Base-by-base conservation (phyloP, 1,140 invertebrate genomes). In the Bombus consobrinus region DNA sequence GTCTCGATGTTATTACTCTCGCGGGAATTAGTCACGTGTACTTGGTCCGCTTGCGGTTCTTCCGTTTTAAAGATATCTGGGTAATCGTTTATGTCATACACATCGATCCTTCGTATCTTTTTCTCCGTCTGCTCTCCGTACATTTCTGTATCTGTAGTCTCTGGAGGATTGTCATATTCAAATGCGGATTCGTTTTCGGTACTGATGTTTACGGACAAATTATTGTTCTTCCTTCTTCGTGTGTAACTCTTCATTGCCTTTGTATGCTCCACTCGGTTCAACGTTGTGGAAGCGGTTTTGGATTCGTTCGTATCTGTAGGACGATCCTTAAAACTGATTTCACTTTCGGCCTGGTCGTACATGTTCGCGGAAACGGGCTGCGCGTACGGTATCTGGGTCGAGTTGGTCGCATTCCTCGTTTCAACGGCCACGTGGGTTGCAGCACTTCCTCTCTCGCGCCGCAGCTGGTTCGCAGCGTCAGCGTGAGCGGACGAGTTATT, bases 301-400 rank as follows among this genome's bases (percentile, higher is more conserved):
- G 32, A 72, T 1, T 41, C 41, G 47, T 47, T 87, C 41, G 18
- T 18, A 18, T 84, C 62, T 15, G 9, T 32, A 1, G 41, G 13
- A 66, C 59, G 81, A 32, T 75, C 41, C 22, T 47, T 18, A 9
- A 53, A 32, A 22, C 59, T 25, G 66, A 74, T 87, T 71, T 86
- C 80, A 82, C 87, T 90, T 64, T 66, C 59, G 71, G 25, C 37
- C 22, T 25, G 74, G 47, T 41, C 62, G 68, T 87, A 47, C 72
- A 73, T 74, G 22, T 73, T 76, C 83, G 83, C 88, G 78, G 87
- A 62, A 74, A 80, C 81, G 4, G 69, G 37, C 73, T 77, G 79
- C 32, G 53, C 82, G 12, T 34, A 64, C 53, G 88, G 85, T 84
- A 93, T 92, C 81, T 93, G 92, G 86, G 92, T 93, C 78, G 89